Base-by-base conservation (phyloP, 1,140 invertebrate genomes). In the Polyergus mexicanus region DNA sequence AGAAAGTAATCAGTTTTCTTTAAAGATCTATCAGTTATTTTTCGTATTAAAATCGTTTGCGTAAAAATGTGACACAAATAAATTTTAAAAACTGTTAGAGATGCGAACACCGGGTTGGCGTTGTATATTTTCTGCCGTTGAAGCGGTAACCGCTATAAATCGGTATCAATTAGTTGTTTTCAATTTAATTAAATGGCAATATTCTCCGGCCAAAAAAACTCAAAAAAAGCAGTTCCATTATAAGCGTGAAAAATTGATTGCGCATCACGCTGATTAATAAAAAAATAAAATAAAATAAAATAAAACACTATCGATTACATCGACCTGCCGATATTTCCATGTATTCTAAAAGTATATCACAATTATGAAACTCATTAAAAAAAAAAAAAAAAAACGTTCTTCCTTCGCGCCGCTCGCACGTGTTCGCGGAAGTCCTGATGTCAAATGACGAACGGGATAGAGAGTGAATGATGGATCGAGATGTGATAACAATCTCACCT, bases 401-500 rank as follows among this genome's bases (percentile, higher is more conserved):
- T 22, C 7, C n/a, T 13, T 35, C 13, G 8, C 10, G 22, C 7
- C 2, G 44, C 19, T 8, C 3, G 11, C 19, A 10, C 3, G 11
- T 1, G 19, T 16, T 19, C 6, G 35, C 25, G 35, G 2, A 19
- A 7, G 8, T 78, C 22, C 28, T 3, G n/a, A 16, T 58, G 78
- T 74, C 68, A 47, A 74, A 60, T 83, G 28, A 28, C 51, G n/a
- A 10, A 2, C 10, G 32, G 19, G 62, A 58, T 72, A 32, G 19
- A n/a, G 51, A 44, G n/a, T 5, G 62, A n/a, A 56, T 81, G 78
- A 83, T 32, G 28, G 28, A 83, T 83, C 68, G 78, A 71, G 19
- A 74, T 58, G 58, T 56, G 60, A 51, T 76, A 56, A 60, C 41
- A 88, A 38, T 95, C 44, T 47, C 92, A 96, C 96, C 95, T 95